Evolutionary conservation across 2,113 vertebrate genomes (phyloP).

Genomic region (Chloropsis hardwickii): DNA sequence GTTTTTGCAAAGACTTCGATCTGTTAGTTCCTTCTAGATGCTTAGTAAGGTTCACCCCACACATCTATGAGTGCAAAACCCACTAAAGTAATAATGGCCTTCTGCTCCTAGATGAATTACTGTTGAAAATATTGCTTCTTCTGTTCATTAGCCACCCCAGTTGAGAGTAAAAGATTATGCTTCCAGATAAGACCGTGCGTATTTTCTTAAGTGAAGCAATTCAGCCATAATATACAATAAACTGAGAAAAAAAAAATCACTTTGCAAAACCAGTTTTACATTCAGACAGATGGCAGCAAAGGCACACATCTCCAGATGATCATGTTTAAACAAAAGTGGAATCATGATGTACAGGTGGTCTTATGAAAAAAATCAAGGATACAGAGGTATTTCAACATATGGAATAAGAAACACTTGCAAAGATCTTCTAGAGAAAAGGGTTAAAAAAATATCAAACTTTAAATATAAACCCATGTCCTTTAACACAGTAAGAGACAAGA

Average conservation of each 20-base stretch:
- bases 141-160: neutral
- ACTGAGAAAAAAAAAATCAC: neutral
- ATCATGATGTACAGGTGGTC: neutral
- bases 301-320: neutral
- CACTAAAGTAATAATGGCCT: neutral
- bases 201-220: neutral
- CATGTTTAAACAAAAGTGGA: neutral
- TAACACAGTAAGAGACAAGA: neutral
- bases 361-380: neutral
- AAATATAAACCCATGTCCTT: neutral
- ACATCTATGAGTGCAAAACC: neutral
- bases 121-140: conserved; percentile 9
- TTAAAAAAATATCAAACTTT: neutral
- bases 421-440: neutral
- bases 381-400: neutral
- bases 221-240: neutral
- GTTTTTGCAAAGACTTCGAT: neutral
- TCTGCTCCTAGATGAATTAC: neutral
- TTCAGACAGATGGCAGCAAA: neutral
- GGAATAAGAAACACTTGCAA: neutral
- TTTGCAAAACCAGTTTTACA: neutral
- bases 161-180: neutral
- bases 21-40: neutral
- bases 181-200: neutral
- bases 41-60: neutral